Conservation (phyloP, 2,113 vertebrate genomes). For the Parus major region DNA sequence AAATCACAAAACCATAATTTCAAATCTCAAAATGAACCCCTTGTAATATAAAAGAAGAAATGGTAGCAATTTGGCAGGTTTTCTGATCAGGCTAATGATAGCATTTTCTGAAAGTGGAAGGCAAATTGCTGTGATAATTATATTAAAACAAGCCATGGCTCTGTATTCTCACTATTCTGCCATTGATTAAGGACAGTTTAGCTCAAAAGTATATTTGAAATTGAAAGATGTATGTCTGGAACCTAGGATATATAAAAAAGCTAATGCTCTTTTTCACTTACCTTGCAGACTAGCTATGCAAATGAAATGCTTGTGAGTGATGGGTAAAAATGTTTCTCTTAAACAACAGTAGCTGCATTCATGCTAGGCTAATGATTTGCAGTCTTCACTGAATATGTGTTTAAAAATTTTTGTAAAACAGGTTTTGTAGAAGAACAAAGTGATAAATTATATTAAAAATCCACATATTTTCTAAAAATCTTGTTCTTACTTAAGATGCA, state of each 20-base stretch:
- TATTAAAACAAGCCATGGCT: conserved; percentile 50
- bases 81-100: conserved; percentile 66
- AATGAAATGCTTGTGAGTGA: not conserved
- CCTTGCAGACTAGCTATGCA: not conserved
- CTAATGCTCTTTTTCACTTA: not conserved
- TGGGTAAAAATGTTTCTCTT: not conserved
- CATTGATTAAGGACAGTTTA: not conserved
- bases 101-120: conserved; percentile 57
- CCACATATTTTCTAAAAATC: not conserved
- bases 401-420: not conserved
- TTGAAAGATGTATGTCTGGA: not conserved
- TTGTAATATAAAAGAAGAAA: conserved; percentile 52
- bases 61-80: conserved; percentile 52
- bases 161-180: not conserved
- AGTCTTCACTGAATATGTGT: not conserved
- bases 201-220: not conserved
- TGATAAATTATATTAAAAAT: not conserved
- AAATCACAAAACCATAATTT: conserved; percentile 56
- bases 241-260: not conserved
- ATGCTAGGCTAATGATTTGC: not conserved
- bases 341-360: not conserved
- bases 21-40: conserved; percentile 51
- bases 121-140: conserved; percentile 63
- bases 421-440: not conserved
- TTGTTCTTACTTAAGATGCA: not conserved